Conservation (phyloP, 2,797 vertebrate species). For the Simalia tracyae region DNA sequence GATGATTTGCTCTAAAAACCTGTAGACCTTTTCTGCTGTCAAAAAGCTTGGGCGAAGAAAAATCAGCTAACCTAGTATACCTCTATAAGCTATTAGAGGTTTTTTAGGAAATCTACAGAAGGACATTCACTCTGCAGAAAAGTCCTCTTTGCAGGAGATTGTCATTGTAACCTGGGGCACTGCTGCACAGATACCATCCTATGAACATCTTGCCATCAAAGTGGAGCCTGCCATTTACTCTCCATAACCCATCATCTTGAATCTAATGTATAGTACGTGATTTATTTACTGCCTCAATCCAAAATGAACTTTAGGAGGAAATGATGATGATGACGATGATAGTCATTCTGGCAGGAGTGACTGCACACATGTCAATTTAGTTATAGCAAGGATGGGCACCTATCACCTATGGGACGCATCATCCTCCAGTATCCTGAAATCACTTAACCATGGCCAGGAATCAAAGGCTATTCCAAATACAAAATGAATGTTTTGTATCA, state of each 20-base stretch:
- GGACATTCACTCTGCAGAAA: too few relatives aligned
- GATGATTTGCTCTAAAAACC: not conserved
- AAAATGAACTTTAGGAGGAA: not conserved
- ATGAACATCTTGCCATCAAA: not conserved
- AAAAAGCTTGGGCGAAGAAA: not conserved
- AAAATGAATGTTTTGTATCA: not conserved
- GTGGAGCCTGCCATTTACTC: not conserved
- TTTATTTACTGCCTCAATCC: not conserved
- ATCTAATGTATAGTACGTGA: not conserved
- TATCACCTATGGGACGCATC: not conserved
- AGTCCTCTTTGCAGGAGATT: not conserved
- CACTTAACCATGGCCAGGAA: not conserved
- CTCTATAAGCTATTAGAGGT: too few relatives aligned
- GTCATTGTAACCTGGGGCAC: not conserved
- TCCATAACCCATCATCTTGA: not conserved
- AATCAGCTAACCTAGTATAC: not conserved
- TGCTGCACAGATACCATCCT: not conserved
- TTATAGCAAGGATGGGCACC: not conserved
- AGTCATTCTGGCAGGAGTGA: not conserved
- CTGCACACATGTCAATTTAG: not conserved
- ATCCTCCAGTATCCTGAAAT: not conserved
- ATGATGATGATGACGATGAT: not conserved
- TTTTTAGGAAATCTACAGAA: too few relatives aligned
- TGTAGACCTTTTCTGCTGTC: not conserved
- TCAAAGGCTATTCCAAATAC: not conserved